These are phyloP conservation scores for Plectropomus leopardus DNA, from an alignment of 2,113 vertebrate genomes.

Conservation along the genomic window DNA sequence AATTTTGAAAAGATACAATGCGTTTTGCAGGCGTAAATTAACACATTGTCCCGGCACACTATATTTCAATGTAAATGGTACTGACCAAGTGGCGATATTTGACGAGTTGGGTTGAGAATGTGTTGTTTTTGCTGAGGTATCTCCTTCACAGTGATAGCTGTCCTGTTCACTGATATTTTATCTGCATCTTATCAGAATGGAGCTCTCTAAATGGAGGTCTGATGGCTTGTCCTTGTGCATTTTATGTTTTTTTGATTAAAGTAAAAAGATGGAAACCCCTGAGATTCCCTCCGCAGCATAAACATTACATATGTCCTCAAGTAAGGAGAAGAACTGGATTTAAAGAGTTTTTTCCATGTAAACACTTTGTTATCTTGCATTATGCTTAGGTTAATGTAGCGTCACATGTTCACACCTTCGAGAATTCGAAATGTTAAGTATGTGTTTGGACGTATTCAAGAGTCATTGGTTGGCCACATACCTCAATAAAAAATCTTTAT, in stretches of 20 bases:
- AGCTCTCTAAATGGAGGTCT: neutral
- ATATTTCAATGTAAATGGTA: too few species aligned
- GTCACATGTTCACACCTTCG: constrained; percentile 50
- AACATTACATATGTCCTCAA: neutral
- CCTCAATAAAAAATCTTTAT: constrained; percentile 76
- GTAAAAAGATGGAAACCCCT: neutral
- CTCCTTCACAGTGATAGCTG: constrained; percentile 21
- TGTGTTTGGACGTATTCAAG: constrained; percentile 55
- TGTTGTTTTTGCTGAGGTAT: constrained; percentile 29
- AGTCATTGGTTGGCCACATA: constrained; percentile 43
- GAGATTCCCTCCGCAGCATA: neutral
- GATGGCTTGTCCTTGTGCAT: constrained; percentile 23
- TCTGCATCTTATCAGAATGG: constrained; percentile 3
- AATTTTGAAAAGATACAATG: too few species aligned
- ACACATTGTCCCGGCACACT: too few species aligned
- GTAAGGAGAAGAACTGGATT: constrained; percentile 50
- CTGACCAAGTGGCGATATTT: too few species aligned
- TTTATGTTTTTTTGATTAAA: neutral
- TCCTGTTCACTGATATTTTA: constrained; percentile 11
- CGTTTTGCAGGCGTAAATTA: too few species aligned
- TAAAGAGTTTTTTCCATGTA: constrained; percentile 17
- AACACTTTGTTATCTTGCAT: constrained; percentile 25
- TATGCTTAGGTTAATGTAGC: constrained; percentile 38
- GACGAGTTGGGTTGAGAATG: too few species aligned
- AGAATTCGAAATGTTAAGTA: constrained; percentile 40